phyloP scores from a whole-genome alignment of 2,113 vertebrate species.

The Chamaea fasciata region DNA sequence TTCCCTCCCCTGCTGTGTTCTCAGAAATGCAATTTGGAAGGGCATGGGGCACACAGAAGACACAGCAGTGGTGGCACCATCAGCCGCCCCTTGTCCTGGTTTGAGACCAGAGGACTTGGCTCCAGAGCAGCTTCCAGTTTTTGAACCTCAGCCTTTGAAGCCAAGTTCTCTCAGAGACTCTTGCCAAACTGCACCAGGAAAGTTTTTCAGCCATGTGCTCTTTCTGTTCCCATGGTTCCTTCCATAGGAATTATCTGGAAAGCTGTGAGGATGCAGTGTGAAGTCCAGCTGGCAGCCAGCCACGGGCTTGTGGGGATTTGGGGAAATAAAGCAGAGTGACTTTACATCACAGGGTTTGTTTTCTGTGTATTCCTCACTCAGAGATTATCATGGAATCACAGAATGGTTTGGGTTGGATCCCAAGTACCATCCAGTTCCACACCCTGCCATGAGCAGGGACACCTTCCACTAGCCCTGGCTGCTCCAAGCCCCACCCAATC shows the following conservation, averaged over 20 bases:
- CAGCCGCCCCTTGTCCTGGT: neutral
- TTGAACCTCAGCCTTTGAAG: neutral
- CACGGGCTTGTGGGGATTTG: neutral
- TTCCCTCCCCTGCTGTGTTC: neutral
- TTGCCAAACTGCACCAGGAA: neutral
- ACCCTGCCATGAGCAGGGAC: neutral
- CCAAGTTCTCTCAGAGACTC: neutral
- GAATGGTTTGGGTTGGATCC: neutral
- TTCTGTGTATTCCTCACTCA: neutral
- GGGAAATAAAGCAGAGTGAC: neutral
- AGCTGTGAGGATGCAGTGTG: neutral
- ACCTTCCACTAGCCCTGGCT: rapidly evolving
- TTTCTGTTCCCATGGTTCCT: conserved; percentile 3
- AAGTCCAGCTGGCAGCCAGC: neutral
- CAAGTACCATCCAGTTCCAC: neutral
- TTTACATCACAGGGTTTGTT: neutral
- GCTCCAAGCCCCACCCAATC: rapidly evolving
- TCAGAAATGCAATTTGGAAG: neutral
- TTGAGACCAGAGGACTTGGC: neutral
- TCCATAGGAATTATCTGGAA: neutral
- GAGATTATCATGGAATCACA: neutral
- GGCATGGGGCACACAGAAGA: neutral
- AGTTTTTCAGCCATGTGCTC: neutral
- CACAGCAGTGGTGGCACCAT: neutral
- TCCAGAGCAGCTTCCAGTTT: neutral